Evolutionary conservation across 1,140 invertebrate genomes (phyloP).

Genomic region (Dendrolimus punctatus): DNA sequence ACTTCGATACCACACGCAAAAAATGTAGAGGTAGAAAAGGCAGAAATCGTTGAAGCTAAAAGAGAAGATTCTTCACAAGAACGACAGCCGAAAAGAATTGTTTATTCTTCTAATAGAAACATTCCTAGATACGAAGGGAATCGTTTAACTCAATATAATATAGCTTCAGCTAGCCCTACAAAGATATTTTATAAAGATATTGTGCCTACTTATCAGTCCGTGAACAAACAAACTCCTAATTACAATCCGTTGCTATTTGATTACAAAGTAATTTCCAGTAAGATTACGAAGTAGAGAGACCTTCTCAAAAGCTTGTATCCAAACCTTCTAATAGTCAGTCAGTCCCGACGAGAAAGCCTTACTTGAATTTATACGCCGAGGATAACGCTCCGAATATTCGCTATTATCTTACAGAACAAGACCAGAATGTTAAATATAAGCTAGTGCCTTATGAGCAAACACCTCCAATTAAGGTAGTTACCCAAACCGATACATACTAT

Average conservation of each 20-base stretch:
- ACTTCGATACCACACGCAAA: constrained; percentile 35
- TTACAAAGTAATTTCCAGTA: constrained; percentile 18
- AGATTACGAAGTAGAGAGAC: constrained; percentile 32
- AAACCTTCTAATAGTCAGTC: constrained; percentile 36
- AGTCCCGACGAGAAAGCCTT: constrained; percentile 34
- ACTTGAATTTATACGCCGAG: constrained; percentile 39
- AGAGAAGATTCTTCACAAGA: constrained; percentile 23
- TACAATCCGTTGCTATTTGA: constrained; percentile 34
- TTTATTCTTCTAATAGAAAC: constrained; percentile 41
- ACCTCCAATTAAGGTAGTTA: constrained; percentile 45
- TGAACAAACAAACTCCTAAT: constrained; percentile 27
- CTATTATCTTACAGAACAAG: constrained; percentile 55
- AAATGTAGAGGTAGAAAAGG: constrained; percentile 57
- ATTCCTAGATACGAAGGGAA: constrained; percentile 68
- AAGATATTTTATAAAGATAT: constrained; percentile 52
- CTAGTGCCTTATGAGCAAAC: constrained; percentile 68
- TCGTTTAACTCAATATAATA: constrained; percentile 62
- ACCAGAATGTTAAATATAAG: constrained; percentile 54
- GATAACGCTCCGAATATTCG: constrained; percentile 39
- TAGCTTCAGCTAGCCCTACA: constrained; percentile 62
- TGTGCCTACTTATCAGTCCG: constrained; percentile 31
- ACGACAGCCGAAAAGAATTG: constrained; percentile 42
- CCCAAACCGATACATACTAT: constrained; percentile 28
- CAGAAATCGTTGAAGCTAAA: constrained; percentile 47
- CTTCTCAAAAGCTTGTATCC: constrained; percentile 30